These are phyloP conservation scores for Mesoclemmys tuberculata DNA, from an alignment of 2,113 vertebrate species.

Conservation along the genomic window DNA sequence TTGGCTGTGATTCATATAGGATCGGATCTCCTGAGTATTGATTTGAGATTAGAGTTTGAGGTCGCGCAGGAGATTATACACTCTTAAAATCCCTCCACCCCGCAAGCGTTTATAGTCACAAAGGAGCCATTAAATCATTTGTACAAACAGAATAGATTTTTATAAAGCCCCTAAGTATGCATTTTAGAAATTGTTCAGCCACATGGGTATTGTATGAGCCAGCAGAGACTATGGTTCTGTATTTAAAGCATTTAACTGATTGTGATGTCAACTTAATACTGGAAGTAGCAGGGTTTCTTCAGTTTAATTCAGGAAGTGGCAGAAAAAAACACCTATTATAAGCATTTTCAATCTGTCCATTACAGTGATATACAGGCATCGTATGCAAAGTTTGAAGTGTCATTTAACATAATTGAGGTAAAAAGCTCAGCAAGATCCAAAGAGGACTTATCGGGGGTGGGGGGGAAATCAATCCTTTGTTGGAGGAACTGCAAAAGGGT, in stretches of 20 bases:
- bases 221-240: neutral
- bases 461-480: neutral
- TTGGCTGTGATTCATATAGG: neutral
- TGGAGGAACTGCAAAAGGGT: neutral
- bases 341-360: neutral
- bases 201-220: rapidly evolving
- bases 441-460: neutral
- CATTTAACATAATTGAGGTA: neutral
- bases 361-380: neutral
- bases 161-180: rapidly evolving
- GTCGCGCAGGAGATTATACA: too few relatives aligned
- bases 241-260: rapidly evolving
- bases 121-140: neutral
- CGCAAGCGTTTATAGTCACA: neutral
- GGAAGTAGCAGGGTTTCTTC: neutral
- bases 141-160: neutral
- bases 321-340: neutral
- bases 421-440: neutral
- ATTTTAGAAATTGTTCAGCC: neutral
- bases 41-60: neutral
- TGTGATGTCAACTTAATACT: neutral
- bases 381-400: neutral
- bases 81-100: neutral
- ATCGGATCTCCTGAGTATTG: neutral
- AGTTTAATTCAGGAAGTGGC: neutral